Evolutionary conservation across 2,797 vertebrate species (phyloP), one percentile per base, ranked within the genome.

Genomic region (Psittacula echo): DNA sequence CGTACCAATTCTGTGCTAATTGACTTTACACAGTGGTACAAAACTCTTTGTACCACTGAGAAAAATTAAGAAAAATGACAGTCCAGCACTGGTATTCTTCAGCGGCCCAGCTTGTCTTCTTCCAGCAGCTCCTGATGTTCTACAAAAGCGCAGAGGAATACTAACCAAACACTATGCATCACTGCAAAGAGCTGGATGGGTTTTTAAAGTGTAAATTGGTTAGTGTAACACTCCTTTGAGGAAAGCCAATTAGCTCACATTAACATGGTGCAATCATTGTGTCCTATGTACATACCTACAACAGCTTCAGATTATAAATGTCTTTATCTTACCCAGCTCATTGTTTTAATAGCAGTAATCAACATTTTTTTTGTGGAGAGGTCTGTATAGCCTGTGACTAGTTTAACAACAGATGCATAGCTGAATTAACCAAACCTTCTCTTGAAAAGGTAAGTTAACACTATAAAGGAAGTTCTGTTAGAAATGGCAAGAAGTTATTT

Each of bases 401-500:
- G 42, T 58, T 15, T 34, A 41, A 67, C 34, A 53, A 45, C 60
- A 73, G 41, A 71, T 1, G 8, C 16, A 34, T 5, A 53, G 22
- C 0, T 71, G n/a, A 51, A 56, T 66, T 77, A 67, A 81, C 26
- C 24, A 58, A 65, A 65, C 22, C 51, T 61, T 50, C 26, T 39
- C 56, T 24, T 37, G 42, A 51, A 70, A 85, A 60, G 10, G 17
- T 21, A 74, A 75, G 5, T 66, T 32, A 82, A 37, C 27, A 53
- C 5, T 7, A 50, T 32, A 64, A 44, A 83, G 16, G 32, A 61
- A 83, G 76, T 44, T 37, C 39, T 42, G 12, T 32, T 58, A 62
- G n/a, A 89, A 78, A 8, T 30, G 37, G 22, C 53, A 68, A 78
- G 11, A 77, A 87, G 19, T 26, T 53, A 94, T 89, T 97, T 95